Base-by-base conservation (phyloP, 1,140 invertebrate species). In the Drosophila obscura region DNA sequence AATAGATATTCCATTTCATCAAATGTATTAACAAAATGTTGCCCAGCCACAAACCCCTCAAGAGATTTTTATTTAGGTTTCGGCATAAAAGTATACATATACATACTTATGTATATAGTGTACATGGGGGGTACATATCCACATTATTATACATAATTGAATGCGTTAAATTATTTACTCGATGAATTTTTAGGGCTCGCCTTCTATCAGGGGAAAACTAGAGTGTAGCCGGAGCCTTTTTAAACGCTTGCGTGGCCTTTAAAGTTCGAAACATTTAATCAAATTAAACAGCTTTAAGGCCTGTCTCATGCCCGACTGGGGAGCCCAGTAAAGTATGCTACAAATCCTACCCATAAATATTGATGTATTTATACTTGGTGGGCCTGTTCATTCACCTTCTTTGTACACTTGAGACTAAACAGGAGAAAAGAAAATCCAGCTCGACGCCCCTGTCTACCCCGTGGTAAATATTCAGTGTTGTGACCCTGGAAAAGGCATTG, bases 121-220 rank as follows among this genome's bases (percentile, higher is more conserved):
- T 52, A 45, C 46, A 48, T 55, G 31, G 31, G n/a, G n/a, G 28
- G 15, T 60, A 7, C 26, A 50, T 75, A 51, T 56, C 53, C 56
- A 62, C 61, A 73, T 78, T 87, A 87, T 78, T 73, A 68, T 88
- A 87, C 83, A 87, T 87, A 87, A 87, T 83, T 87, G 83, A 87
- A 73, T 80, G 60, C 62, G 61, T 55, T 88, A 68, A 79, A 88
- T 88, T 83, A 88, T 87, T 88, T 73, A 87, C 73, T 65, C 58
- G 60, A 44, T 76, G 75, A 69, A 62, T 69, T 76, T 77, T 67
- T 50, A n/a, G 51, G 39, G 44, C 59, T 44, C 35, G 58, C 53
- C 43, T 50, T 73, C 52, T 71, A 6, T 22, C 35, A 13, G 4
- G 35, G 35, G 35, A 39, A 8, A 4, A 13, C 9, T 11, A 35